A percentile compares a stretch with the other conserved stretches of the same genome.
Conservation (phyloP, 2,797 vertebrate genomes). For the Liparis tanakae region DNA sequence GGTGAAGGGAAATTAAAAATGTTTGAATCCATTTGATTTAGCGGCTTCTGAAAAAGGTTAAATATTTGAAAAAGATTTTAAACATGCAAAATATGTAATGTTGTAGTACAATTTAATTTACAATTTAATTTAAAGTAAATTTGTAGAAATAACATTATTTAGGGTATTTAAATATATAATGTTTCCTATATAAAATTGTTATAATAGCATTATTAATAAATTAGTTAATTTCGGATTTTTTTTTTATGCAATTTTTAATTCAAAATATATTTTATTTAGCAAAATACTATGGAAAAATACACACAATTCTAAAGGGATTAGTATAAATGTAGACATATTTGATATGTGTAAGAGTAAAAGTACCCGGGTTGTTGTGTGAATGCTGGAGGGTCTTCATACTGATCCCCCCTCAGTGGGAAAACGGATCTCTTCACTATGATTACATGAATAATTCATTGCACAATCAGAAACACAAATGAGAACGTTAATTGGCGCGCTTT, state of each 20-base stretch:
- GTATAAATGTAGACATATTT: not conserved
- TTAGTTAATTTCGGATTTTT: not conserved
- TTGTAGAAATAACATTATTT: not conserved
- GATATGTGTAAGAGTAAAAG: slow-evolving; percentile 15
- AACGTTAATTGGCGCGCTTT: slow-evolving; percentile 61
- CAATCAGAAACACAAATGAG: slow-evolving; percentile 58
- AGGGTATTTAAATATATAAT: not conserved
- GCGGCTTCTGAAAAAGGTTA: not conserved
- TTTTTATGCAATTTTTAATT: not conserved
- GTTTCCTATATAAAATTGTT: not conserved
- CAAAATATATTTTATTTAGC: not conserved
- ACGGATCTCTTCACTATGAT: slow-evolving; percentile 48
- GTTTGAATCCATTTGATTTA: not conserved
- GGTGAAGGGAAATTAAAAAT: not conserved
- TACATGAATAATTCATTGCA: slow-evolving; percentile 76
- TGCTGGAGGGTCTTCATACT: not conserved
- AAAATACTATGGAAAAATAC: not conserved
- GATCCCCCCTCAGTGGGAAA: slow-evolving; percentile 44
- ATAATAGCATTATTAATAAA: not conserved
- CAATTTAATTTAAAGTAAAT: slow-evolving; percentile 2
- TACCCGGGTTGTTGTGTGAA: slow-evolving; percentile 49
- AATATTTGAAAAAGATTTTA: no score
- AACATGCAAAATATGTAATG: slow-evolving; percentile 22
- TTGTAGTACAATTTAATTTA: not conserved
- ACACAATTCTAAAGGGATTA: not conserved